Evolutionary conservation across 2,888 invertebrate species (phyloP), one percentile per base, ranked within the genome.

Genomic region (Drosophila paramelanica): DNA sequence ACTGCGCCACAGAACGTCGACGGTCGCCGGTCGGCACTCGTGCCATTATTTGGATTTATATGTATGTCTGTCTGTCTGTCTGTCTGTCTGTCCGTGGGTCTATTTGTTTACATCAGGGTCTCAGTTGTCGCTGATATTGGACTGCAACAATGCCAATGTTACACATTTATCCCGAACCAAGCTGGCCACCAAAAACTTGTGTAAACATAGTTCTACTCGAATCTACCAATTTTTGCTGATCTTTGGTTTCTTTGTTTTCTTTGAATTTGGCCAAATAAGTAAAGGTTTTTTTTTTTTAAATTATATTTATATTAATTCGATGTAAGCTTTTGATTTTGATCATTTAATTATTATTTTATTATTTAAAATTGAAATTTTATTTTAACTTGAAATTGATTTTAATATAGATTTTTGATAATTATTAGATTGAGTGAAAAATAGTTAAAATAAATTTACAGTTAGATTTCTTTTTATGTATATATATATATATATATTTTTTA

Each of bases 21-120:
- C 23, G 43, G 23, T 55, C 25, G 42, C 2, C 52, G 49, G 3
- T 23, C 23, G 31, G 42, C 33, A 61, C 69, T 72, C 72, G 72
- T 73, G 76, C 69, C 72, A 61, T 25, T 49, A 25, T 47, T 59
- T 7, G 23, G 52, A 41, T 57, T 17, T 36, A 11, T 10, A 11
- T 10, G 1, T 27, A 45, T 56, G 36, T 17, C 13, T 8, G 6
- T 47, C 20, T 47, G 13, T 31, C 1, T 31, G 8, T 31, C 17
- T 17, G 17, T 17, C 17, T 17, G 33, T 33, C 10, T 33, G 11
- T 36, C 3, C 4, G 11, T 36, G 36, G 13, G 10, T 2, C 10
- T 43, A 45, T 75, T 55, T 74, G 41, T 58, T 75, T 56, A 73
- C 43, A 10, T 3, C 27, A 5, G 36, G 38, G 20, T 38, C 27